Conservation (phyloP, 2,888 invertebrate species). For the Parelbella ahira region DNA sequence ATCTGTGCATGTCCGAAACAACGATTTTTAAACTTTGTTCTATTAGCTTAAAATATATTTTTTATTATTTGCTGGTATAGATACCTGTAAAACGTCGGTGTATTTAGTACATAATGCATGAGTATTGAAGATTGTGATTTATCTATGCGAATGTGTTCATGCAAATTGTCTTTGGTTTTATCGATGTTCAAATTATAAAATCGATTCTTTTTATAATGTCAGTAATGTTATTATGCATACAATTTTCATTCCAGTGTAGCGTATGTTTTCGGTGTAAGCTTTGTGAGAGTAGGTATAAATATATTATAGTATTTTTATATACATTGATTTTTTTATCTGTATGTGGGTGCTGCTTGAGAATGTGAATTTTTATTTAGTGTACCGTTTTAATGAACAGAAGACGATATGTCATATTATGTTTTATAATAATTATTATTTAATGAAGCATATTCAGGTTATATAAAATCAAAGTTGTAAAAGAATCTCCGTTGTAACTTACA, state of each 20-base stretch:
- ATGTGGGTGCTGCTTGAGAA: conserved; percentile 63
- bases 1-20: conserved; percentile 39
- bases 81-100: conserved; percentile 26
- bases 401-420: too few relatives aligned
- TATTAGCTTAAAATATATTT: conserved; percentile 54
- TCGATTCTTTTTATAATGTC: conserved; percentile 47
- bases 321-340: conserved; percentile 52
- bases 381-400: conserved; percentile 36
- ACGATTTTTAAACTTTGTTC: conserved; percentile 45
- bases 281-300: conserved; percentile 59
- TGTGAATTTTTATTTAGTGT: conserved; percentile 51
- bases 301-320: conserved; percentile 65
- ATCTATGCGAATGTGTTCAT: conserved; percentile 2
- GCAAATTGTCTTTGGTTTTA: conserved; percentile 32
- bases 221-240: conserved; percentile 60
- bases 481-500: conserved; percentile 61
- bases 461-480: conserved; percentile 37
- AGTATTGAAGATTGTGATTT: conserved; percentile 22
- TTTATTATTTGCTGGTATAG: conserved; percentile 67
- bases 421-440: too few relatives aligned
- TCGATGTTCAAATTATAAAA: conserved; percentile 37
- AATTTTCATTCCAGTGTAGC: conserved; percentile 75
- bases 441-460: too few relatives aligned
- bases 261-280: conserved; percentile 66
- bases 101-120: conserved; percentile 27